phyloP scores from a whole-genome alignment of 2,113 vertebrate species.

The Podocnemis expansa region DNA sequence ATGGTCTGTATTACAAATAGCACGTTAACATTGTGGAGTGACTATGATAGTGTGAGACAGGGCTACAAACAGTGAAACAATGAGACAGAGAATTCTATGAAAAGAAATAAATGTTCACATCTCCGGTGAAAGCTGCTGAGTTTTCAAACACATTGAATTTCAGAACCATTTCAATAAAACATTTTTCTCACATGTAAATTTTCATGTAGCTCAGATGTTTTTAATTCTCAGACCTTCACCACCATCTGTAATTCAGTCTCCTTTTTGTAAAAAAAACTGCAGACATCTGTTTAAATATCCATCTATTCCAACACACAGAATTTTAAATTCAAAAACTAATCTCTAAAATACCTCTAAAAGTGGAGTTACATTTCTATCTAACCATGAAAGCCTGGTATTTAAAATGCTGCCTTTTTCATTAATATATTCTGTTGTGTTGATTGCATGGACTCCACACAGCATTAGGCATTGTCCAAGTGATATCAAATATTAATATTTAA shows the following conservation, averaged over 20 bases:
- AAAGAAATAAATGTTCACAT: not conserved
- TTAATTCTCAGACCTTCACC: constrained; percentile 64
- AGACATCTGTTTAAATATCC: constrained; percentile 77
- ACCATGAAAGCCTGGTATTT: constrained; percentile 44
- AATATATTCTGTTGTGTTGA: not conserved
- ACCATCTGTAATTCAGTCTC: constrained; percentile 75
- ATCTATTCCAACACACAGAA: constrained; percentile 67
- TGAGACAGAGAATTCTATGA: not conserved
- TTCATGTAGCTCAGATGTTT: constrained; percentile 53
- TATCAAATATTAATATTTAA: not conserved
- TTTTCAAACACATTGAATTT: constrained; percentile 49
- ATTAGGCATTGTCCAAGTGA: not conserved
- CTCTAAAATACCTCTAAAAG: constrained; percentile 43
- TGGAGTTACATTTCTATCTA: constrained; percentile 61
- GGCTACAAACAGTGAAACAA: not conserved
- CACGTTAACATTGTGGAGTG: not conserved
- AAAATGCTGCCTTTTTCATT: not conserved
- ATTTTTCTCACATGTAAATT: constrained; percentile 68
- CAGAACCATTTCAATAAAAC: constrained; percentile 49
- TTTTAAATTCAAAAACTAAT: constrained; percentile 64
- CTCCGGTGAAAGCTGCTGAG: constrained; percentile 21
- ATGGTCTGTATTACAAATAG: not conserved
- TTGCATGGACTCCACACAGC: fast-evolving
- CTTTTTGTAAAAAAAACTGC: constrained; percentile 70
- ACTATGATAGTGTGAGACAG: not conserved